These are phyloP conservation scores for Malaclemys terrapin DNA, from an alignment of 2,113 vertebrate species.

Conservation along the genomic window DNA sequence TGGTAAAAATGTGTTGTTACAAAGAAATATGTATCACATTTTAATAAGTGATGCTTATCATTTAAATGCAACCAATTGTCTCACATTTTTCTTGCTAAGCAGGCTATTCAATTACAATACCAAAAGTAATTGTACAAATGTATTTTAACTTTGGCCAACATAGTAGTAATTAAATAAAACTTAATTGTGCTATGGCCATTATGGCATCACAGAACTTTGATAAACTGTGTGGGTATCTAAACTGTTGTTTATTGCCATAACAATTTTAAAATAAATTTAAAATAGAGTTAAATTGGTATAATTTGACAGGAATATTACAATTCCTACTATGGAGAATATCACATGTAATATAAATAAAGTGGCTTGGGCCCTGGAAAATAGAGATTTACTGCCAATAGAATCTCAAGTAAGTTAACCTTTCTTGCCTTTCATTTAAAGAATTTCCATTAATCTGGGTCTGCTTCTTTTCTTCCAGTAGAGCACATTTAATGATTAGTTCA, in stretches of 20 bases:
- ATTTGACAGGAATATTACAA: not conserved
- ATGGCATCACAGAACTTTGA: slow-evolving; percentile 22
- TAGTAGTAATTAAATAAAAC: slow-evolving; percentile 34
- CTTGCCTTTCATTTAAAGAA: slow-evolving; percentile 19
- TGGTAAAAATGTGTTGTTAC: not conserved
- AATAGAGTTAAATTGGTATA: not conserved
- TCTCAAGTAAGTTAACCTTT: not conserved
- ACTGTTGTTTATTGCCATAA: slow-evolving; percentile 9
- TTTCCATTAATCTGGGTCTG: slow-evolving; percentile 20
- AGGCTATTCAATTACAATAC: not conserved
- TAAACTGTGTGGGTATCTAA: slow-evolving; percentile 7
- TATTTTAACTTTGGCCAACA: slow-evolving; percentile 48
- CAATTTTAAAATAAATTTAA: not conserved
- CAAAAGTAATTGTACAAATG: not conserved
- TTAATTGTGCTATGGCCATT: slow-evolving; percentile 1
- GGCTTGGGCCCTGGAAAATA: not conserved
- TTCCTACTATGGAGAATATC: not conserved
- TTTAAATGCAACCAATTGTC: slow-evolving; percentile 31
- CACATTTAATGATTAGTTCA: slow-evolving; percentile 26
- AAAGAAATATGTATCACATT: not conserved
- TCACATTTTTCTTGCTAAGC: not conserved
- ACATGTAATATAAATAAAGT: slow-evolving; percentile 25
- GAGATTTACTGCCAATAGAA: not conserved
- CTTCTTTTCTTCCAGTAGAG: slow-evolving; percentile 1
- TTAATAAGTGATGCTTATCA: not conserved